Base-by-base conservation (phyloP, 1,140 invertebrate species). In the Planococcus citri region DNA sequence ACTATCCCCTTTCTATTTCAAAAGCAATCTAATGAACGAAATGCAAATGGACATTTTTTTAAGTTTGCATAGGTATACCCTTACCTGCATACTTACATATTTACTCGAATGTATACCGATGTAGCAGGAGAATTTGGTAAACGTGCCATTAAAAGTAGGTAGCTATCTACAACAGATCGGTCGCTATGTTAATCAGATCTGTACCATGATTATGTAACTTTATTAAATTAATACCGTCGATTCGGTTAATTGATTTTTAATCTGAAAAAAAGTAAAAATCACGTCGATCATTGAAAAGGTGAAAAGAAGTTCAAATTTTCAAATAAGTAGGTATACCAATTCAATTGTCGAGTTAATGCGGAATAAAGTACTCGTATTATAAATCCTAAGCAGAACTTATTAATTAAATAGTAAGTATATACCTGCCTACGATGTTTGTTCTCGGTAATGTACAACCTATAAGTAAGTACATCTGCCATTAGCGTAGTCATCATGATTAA, bases 401-500 rank as follows among this genome's bases (percentile, higher is more conserved):
- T 51, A 51, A 51, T 51, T 51, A 51, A 6, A n/a, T n/a, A n/a
- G n/a, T n/a, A n/a, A n/a, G n/a, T n/a, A n/a, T n/a, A n/a, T n/a
- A n/a, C n/a, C n/a, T n/a, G n/a, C n/a, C n/a, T n/a, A n/a, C n/a
- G n/a, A n/a, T n/a, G n/a, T n/a, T n/a, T 14, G 33, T 37, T 37
- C 33, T 17, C 17, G 41, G 41, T 51, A 51, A 51, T n/a, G 41
- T 51, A 33, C 29, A n/a, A n/a, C n/a, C n/a, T n/a, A n/a, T n/a
- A n/a, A n/a, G n/a, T n/a, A n/a, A n/a, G n/a, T n/a, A 37, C 41
- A 51, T 20, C n/a, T 2, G 41, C 12, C 41, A 51, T 51, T 20
- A 27, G 25, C 60, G 60, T 64, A 10, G 60, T 64, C 60, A 64
- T 64, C 60, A 21, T 64, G 60, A 64, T 10, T 22, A 64, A 64